Evolutionary conservation across 2,888 invertebrate species (phyloP), one percentile per base, ranked within the genome.

Genomic region (Tetrapedia diversipes): DNA sequence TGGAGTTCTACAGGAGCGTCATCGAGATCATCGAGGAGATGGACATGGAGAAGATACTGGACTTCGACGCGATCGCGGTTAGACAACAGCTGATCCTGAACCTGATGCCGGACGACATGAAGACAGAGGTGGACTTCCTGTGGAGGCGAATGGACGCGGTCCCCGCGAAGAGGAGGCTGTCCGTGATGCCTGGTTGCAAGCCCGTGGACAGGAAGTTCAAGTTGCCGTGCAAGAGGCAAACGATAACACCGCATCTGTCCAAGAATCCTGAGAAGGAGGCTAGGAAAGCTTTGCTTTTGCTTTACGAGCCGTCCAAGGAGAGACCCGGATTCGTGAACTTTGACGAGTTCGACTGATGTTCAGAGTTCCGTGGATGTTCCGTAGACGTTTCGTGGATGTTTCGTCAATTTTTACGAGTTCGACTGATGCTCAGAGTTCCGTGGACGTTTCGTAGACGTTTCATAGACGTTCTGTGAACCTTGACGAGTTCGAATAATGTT

Each of bases 171-270:
- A 86, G 93, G 51, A 87, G 93, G 66, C 88, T 93, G 85, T 92
- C 92, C 1, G 91, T 93, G 11, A 92, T 93, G 91, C 93, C 93
- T 0, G 93, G 93, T 0, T 90, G 87, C 70, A 90, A 90, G 51
- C 85, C 90, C 0, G 79, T 87, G 24, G 86, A 90, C 77, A 71
- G 82, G 14, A 74, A 83, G 37, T 84, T 77, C 49, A 75, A 83
- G 34, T 49, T 87, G 10, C 68, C 87, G 0, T 86, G 79, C 57
- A 85, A 69, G 57, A 85, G 84, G 69, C 83, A 76, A 56, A 87
- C 86, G 3, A 87, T 90, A 29, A 43, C 84, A 16, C 76, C 86
- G 1, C 51, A 37, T 4, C 76, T 84, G 7, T 77, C 86, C 0
- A 82, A 37, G 45, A 73, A 90, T 51, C 82, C 79, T 1, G 76